These are phyloP conservation scores for Petrocephalus schoutedeni DNA, from an alignment of 2,797 vertebrate species.

Conservation along the genomic window DNA sequence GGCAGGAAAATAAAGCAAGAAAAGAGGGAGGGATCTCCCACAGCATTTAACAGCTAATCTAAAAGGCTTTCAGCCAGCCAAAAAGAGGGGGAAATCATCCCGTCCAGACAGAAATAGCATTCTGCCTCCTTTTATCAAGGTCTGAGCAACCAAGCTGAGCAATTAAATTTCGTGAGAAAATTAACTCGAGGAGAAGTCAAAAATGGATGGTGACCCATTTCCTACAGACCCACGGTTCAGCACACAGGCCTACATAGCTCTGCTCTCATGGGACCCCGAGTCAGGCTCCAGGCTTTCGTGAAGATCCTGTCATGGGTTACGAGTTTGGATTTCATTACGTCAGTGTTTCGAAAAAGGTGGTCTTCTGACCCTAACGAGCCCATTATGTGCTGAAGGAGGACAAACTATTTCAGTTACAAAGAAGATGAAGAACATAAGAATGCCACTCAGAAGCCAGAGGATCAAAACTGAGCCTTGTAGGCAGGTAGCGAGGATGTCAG, in stretches of 20 bases:
- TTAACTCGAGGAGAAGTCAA: not conserved
- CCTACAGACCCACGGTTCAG: not conserved
- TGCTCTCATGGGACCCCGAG: not conserved
- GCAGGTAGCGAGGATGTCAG: not conserved
- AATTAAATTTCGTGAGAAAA: conserved; percentile 11
- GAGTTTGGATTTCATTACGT: too few relatives aligned
- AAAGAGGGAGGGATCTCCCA: not conserved
- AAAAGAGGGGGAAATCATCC: not conserved
- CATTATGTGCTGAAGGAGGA: not conserved
- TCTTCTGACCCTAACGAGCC: too few relatives aligned
- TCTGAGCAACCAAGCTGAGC: not conserved
- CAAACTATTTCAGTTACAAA: not conserved
- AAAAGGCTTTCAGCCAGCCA: not conserved
- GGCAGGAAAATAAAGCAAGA: not conserved
- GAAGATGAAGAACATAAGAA: not conserved
- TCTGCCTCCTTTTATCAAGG: not conserved
- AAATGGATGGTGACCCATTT: conserved; percentile 7
- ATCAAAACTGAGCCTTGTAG: not conserved
- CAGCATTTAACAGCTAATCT: not conserved
- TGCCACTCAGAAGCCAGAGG: not conserved
- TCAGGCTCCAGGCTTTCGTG: not conserved
- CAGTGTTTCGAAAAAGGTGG: too few relatives aligned
- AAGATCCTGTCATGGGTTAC: not conserved
- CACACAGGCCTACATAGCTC: not conserved
- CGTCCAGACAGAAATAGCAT: not conserved